Evolutionary conservation across 2,888 invertebrate species (phyloP).

Genomic region (Monopis laevigella): DNA sequence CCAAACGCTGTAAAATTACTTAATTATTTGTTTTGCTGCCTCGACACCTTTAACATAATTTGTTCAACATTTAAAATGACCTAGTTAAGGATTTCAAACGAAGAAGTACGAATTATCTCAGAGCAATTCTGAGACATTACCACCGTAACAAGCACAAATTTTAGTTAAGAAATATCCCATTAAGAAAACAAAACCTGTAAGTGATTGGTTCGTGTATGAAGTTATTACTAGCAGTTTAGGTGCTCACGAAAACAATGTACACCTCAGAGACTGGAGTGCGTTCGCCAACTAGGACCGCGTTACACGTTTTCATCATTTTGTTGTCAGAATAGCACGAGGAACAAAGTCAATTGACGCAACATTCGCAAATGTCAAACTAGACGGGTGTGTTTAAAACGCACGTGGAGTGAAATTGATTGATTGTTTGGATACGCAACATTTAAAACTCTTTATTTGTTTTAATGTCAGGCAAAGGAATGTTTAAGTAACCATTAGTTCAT

Average conservation of each 20-base stretch:
- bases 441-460: no score
- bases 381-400: conserved; percentile 11
- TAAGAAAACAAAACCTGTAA: neutral
- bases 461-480: no score
- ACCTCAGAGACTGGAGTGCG: conserved; percentile 5
- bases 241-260: conserved; percentile 27
- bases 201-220: conserved; percentile 5
- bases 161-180: neutral
- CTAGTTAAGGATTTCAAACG: no score
- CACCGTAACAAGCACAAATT: neutral
- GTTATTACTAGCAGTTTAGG: conserved; percentile 23
- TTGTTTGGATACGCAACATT: conserved; percentile 5
- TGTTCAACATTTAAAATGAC: no score
- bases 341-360: conserved; percentile 31
- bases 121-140: no score
- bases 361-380: conserved; percentile 33
- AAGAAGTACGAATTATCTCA: no score
- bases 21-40: no score
- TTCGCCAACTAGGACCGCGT: conserved; percentile 24
- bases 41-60: no score
- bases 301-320: conserved; percentile 40
- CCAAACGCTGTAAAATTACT: no score
- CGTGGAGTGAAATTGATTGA: conserved; percentile 13
- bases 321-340: conserved; percentile 23
- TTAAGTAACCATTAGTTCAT: no score